Percentiles rank a stretch among this genome's conserved stretches.
These are phyloP conservation scores for Dyspetes luteomarginatus DNA, from an alignment of 2,888 invertebrate species.

Conservation along the genomic window DNA sequence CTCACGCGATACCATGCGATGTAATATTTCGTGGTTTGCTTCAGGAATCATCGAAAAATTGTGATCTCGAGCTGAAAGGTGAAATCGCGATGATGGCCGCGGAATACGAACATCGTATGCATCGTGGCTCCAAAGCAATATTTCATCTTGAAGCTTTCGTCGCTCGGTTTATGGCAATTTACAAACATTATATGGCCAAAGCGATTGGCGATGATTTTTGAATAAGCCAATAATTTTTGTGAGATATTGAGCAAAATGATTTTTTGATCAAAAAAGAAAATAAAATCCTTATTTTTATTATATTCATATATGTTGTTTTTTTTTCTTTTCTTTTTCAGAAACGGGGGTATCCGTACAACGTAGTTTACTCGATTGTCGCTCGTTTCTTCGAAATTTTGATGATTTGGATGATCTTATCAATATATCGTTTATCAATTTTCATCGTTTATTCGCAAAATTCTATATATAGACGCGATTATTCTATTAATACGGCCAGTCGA, in stretches of 20 bases:
- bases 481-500: background rate
- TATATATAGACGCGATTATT: slow-evolving; percentile 8
- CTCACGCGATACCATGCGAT: slow-evolving; percentile 96
- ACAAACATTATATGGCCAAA: slow-evolving; percentile 94
- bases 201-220: slow-evolving; percentile 84
- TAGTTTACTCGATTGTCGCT: background rate
- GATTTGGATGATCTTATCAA: background rate
- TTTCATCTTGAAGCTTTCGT: slow-evolving; percentile 99
- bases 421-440: slow-evolving; percentile 4
- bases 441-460: slow-evolving; percentile 5
- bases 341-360: background rate
- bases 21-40: slow-evolving; percentile 95
- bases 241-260: background rate
- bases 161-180: slow-evolving; percentile 97
- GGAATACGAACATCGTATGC: slow-evolving; percentile 95
- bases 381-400: slow-evolving; percentile 7
- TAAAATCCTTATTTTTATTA: background rate
- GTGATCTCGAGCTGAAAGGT: slow-evolving; percentile 94
- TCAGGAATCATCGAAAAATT: slow-evolving; percentile 93
- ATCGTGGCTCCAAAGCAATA: slow-evolving; percentile 96
- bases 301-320: background rate
- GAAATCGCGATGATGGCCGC: slow-evolving; percentile 95
- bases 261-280: background rate
- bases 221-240: background rate
- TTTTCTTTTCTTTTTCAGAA: background rate